Percentiles rank a stretch among this genome's conserved stretches.
Conservation (phyloP, 2,888 invertebrate genomes). For the Amphipoea oculea region DNA sequence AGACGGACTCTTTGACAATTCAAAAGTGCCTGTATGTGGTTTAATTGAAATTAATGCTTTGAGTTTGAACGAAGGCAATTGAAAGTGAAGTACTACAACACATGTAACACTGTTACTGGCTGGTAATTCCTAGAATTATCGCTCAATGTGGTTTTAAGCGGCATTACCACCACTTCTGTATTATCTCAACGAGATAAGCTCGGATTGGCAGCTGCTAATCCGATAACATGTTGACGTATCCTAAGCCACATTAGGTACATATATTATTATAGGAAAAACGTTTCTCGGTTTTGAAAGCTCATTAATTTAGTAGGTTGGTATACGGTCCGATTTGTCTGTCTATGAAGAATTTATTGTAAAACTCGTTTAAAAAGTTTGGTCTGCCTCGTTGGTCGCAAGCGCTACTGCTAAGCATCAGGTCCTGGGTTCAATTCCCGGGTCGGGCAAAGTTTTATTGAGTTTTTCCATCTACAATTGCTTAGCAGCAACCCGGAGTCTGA, state of each 20-base stretch:
- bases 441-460: neutral
- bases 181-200: constrained; percentile 54
- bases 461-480: neutral
- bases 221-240: constrained; percentile 58
- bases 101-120: constrained; percentile 4
- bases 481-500: neutral
- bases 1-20: neutral
- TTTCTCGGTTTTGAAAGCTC: constrained; percentile 34
- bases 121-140: constrained; percentile 43
- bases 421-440: no score
- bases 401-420: neutral
- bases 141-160: constrained; percentile 44
- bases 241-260: constrained; percentile 31
- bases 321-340: neutral
- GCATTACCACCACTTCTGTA: constrained; percentile 47
- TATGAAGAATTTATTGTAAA: neutral
- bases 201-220: constrained; percentile 51
- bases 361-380: neutral
- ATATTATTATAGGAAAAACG: constrained; percentile 31
- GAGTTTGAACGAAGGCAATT: neutral
- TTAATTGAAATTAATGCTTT: neutral
- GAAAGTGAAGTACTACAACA: neutral
- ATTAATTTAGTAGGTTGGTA: constrained; percentile 29
- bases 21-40: neutral
- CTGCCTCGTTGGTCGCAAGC: neutral